Evolutionary conservation across 2,888 invertebrate genomes (phyloP).

Genomic region (Pediacus dermestoides): DNA sequence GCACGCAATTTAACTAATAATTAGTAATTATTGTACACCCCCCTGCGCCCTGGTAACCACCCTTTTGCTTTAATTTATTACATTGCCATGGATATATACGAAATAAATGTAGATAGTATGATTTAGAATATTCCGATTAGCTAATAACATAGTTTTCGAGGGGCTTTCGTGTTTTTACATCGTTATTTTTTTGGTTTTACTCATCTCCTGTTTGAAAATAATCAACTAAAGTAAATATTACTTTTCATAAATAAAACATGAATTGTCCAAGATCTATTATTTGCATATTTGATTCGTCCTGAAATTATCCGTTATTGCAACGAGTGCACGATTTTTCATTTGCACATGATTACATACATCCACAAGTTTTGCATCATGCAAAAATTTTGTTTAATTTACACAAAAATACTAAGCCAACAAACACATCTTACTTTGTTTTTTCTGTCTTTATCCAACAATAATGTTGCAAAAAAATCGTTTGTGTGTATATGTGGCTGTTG

Average conservation of each 20-base stretch:
- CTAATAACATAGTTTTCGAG: constrained; percentile 33
- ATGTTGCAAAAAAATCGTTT: too few relatives aligned
- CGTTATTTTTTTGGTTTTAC: constrained; percentile 41
- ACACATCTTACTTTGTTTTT: too few relatives aligned
- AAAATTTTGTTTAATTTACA: too few relatives aligned
- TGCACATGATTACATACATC: constrained; percentile 7
- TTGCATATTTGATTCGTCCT: constrained; percentile 50
- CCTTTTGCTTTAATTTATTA: constrained; percentile 35
- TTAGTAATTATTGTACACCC: constrained; percentile 42
- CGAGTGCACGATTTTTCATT: constrained; percentile 27
- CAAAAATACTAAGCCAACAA: too few relatives aligned
- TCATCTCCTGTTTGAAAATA: constrained; percentile 41
- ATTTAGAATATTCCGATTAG: constrained; percentile 29
- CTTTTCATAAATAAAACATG: constrained; percentile 50
- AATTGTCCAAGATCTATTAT: constrained; percentile 48
- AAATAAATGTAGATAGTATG: constrained; percentile 5
- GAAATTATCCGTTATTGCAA: constrained; percentile 36
- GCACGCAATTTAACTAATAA: constrained; percentile 48
- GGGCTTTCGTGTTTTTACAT: constrained; percentile 42
- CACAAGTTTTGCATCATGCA: too few relatives aligned
- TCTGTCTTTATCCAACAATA: too few relatives aligned
- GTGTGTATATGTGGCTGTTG: too few relatives aligned
- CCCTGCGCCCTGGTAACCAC: constrained; percentile 26
- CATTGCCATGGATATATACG: constrained; percentile 18
- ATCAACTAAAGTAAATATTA: constrained; percentile 51